Conservation (phyloP, 2,113 vertebrate species). For the Willisornis vidua region DNA sequence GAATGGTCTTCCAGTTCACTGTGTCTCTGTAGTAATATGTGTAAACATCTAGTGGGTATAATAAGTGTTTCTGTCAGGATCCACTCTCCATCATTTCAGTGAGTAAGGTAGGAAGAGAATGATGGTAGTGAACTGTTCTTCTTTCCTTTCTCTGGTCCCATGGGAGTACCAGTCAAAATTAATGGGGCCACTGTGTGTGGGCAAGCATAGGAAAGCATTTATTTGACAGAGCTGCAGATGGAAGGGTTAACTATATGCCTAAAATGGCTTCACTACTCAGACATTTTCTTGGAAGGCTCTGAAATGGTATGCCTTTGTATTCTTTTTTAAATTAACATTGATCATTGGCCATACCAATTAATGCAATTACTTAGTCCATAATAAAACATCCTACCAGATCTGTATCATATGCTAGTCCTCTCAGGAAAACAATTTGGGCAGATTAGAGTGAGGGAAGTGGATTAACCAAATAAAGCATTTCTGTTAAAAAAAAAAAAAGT, state of each 20-base stretch:
- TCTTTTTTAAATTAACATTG: slow-evolving; percentile 22
- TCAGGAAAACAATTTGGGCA: slow-evolving; percentile 39
- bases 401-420: background rate
- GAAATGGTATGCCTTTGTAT: slow-evolving; percentile 35
- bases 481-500: slow-evolving; percentile 35
- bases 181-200: background rate
- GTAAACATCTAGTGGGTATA: background rate
- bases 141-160: background rate
- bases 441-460: slow-evolving; percentile 14
- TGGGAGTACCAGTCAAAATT: background rate
- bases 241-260: slow-evolving; percentile 17
- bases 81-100: background rate
- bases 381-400: slow-evolving; percentile 26
- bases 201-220: background rate
- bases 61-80: background rate
- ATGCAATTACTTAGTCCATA: slow-evolving; percentile 41
- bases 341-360: slow-evolving; percentile 39
- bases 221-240: background rate
- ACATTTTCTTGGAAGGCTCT: slow-evolving; percentile 28
- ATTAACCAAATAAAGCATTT: slow-evolving; percentile 50
- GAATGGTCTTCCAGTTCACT: background rate
- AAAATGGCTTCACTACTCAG: slow-evolving; percentile 2
- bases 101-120: background rate
- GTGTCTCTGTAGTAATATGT: background rate
- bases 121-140: background rate